Percentiles rank a stretch among this genome's conserved stretches.
These are phyloP conservation scores for Plebejus melissa DNA, from an alignment of 2,888 invertebrate genomes.

Conservation along the genomic window DNA sequence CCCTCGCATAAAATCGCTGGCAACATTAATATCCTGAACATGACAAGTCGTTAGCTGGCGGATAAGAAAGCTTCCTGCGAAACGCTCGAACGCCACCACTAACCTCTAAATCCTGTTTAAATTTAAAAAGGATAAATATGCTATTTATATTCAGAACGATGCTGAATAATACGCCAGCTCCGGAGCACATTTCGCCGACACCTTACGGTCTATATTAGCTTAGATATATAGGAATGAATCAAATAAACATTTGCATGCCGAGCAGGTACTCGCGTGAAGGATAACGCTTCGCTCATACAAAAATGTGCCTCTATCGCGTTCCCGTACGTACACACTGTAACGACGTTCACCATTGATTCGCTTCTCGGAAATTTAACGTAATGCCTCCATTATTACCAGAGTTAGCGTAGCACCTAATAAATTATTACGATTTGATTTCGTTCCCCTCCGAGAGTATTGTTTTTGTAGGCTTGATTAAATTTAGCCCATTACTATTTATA, in stretches of 20 bases:
- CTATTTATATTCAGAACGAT: conserved; percentile 41
- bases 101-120: conserved; percentile 28
- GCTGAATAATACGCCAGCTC: conserved; percentile 36
- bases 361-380: conserved; percentile 11
- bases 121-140: conserved; percentile 35
- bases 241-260: conserved; percentile 45
- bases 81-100: conserved; percentile 11
- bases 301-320: conserved; percentile 35
- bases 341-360: conserved; percentile 15
- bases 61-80: conserved; percentile 24
- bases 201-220: conserved; percentile 43
- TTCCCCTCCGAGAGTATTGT: neutral
- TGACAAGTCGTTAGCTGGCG: conserved; percentile 25
- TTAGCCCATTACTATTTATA: neutral
- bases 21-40: conserved; percentile 28
- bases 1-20: conserved; percentile 19
- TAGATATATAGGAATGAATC: conserved; percentile 36
- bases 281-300: conserved; percentile 43
- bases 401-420: neutral
- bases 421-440: conserved; percentile 17
- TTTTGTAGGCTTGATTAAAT: conserved; percentile 1
- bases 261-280: conserved; percentile 44
- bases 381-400: conserved; percentile 20
- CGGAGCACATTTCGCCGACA: conserved; percentile 33
- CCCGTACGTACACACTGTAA: conserved; percentile 36